Evolutionary conservation across 2,797 vertebrate genomes (phyloP).

Genomic region (Sorex maritimensis): DNA sequence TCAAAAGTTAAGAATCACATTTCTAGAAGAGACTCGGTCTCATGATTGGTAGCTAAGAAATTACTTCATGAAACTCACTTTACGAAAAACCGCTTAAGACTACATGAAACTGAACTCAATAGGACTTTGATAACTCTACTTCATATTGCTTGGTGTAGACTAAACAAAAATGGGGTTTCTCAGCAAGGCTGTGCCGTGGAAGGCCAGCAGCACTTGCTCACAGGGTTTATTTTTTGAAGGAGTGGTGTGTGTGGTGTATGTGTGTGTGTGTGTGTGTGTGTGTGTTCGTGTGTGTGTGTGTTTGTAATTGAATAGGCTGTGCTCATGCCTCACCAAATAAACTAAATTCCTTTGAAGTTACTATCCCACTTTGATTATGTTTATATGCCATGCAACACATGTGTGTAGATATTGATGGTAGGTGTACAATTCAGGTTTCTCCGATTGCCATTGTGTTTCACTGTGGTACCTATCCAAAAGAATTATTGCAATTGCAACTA

Average conservation of each 20-base stretch:
- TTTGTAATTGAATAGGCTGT: no score
- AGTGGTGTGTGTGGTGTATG: no score
- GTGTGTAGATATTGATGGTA: neutral
- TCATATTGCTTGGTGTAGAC: neutral
- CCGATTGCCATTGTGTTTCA: conserved; percentile 12
- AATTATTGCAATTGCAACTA: neutral
- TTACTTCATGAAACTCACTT: conserved; percentile 23
- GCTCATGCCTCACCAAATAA: conserved; percentile 31
- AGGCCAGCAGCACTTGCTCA: conserved; percentile 32
- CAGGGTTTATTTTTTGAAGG: neutral
- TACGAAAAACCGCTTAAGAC: neutral
- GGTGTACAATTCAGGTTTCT: conserved; percentile 22
- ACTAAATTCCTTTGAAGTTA: conserved; percentile 57
- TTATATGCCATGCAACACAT: neutral
- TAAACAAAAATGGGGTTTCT: conserved; percentile 37
- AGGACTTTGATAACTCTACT: neutral
- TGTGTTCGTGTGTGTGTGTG: no score
- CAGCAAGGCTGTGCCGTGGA: conserved; percentile 8
- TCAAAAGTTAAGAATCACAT: conserved; percentile 45
- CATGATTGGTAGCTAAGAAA: neutral
- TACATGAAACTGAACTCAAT: neutral
- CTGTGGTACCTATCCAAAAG: neutral
- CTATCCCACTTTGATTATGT: conserved; percentile 38
- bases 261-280: no score
- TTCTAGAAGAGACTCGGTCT: neutral